phyloP scores from a whole-genome alignment of 2,888 invertebrate genomes.

The Chloroclysta siterata region DNA sequence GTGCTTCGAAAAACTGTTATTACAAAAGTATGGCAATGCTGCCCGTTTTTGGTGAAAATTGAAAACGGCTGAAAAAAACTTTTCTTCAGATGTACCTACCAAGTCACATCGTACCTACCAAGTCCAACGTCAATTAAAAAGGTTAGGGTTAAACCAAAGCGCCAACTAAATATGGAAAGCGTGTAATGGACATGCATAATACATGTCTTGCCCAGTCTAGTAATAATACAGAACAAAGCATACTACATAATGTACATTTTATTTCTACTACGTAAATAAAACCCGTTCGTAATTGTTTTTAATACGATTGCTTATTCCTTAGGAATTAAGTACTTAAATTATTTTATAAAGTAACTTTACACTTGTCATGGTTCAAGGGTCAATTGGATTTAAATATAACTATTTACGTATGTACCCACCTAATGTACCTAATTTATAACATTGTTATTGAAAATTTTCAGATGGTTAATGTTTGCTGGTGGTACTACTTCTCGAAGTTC shows the following conservation, averaged over 20 bases:
- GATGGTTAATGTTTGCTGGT: slow-evolving; percentile 98
- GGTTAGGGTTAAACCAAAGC: background rate
- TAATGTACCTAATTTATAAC: background rate
- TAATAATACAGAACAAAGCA: background rate
- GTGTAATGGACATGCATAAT: background rate
- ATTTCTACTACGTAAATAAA: slow-evolving; percentile 5
- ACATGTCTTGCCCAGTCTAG: background rate
- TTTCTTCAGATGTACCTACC: too few species aligned
- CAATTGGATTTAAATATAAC: background rate
- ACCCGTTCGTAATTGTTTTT: slow-evolving; percentile 5
- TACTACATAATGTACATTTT: background rate
- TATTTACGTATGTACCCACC: background rate
- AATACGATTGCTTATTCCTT: slow-evolving; percentile 2
- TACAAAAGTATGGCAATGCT: background rate
- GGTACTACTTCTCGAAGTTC: slow-evolving; percentile 98
- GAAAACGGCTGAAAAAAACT: too few species aligned
- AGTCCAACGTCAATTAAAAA: background rate
- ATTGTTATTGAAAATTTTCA: slow-evolving; percentile 74
- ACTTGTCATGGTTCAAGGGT: slow-evolving; percentile 22
- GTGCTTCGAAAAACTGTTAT: background rate
- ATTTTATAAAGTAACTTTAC: background rate
- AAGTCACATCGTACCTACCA: too few species aligned
- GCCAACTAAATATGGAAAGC: background rate
- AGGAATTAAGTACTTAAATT: slow-evolving; percentile 6
- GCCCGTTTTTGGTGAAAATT: too few species aligned